Base-by-base conservation (phyloP, 2,797 vertebrate genomes). In the Oreonectes daqikongensis region DNA sequence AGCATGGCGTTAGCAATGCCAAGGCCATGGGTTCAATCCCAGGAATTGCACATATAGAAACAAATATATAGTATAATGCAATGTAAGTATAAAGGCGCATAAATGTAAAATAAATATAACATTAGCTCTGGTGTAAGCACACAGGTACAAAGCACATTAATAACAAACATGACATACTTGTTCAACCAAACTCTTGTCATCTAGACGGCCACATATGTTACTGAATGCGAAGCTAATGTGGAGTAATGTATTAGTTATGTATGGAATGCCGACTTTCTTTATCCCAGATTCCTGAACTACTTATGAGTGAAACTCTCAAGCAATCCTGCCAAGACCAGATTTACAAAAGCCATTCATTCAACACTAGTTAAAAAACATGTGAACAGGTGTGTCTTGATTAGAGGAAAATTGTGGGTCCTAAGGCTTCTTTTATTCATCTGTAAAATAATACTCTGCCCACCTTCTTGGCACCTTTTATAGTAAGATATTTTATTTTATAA, bases 221-320 rank as follows among this genome's bases (percentile, higher is more conserved):
- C 5, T 60, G 53, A 38, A 63, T 8, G 59, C 22, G 7, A 50
- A 72, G 53, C 30, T 48, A n/a, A 35, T 67, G 64, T 24, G n/a
- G n/a, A 67, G 64, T 68, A 35, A 77, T 77, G 65, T 38, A 28
- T 61, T 52, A 42, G 52, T 40, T 77, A 77, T 77, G 66, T 40
- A 22, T 40, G 75, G 75, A 77, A 77, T 77, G 66, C 60, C 10
- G 61, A 77, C 55, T 28, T 32, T 69, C 66, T 77, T 69, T 50
- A 69, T 69, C 42, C 65, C 40, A 14, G 26, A 59, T 30, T 60
- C 55, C 59, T 69, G n/a, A 69, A 61, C n/a, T 48, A 20, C 17
- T 7, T 61, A 26, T 14, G 42, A 28, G 15, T 52, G 30, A 69
- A 77, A 77, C 74, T 69, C 35, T 46, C 42, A 52, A 61, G 53